Base-by-base conservation (phyloP, 2,888 invertebrate species). In the Leucophora obtusa region DNA sequence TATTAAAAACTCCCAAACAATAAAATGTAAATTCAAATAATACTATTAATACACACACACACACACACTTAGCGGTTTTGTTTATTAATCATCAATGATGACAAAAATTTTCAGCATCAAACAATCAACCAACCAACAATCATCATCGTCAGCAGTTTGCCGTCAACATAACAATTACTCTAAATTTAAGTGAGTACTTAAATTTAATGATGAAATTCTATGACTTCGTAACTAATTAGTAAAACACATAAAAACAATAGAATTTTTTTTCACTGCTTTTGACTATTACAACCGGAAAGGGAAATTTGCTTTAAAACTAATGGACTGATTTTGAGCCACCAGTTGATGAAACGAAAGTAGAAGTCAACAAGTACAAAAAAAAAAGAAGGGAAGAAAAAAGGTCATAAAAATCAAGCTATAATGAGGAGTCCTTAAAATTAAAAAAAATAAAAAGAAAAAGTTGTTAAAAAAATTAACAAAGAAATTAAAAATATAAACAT, bases 201-300 rank as follows among this genome's bases (percentile, higher is more conserved):
- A 84, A 83, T 85, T 86, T 85, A 84, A 85, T 87, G 86, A 84
- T 85, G 78, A 86, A 88, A 87, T 85, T 86, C 87, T 85, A 87
- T 83, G 88, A 87, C 86, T 87, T 86, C 83, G 87, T 87, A 86
- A 88, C 88, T 88, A 88, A 88, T 88, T 88, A 88, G 88, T 85
- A 83, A 85, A 84, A 85, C 82, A 85, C 88, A 87, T 88, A 88
- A 88, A 88, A 79, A 74, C 76, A 74, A 76, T 70, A 70, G 24
- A 21, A 58, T 56, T 43, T 43, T 47, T 68, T 60, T 62, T 73
- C 63, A 28, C 50, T 24, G 35, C 18, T 28, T 14, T 35, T 50
- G 51, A 43, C 38, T 17, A 58, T 14, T 65, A 53, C 11, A 60
- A 60, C 60, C 24, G 75, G 62, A 78, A 60, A 56, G 50, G 60